Conservation (phyloP, 2,888 invertebrate genomes). For the Oegoconia quadripuncta region DNA sequence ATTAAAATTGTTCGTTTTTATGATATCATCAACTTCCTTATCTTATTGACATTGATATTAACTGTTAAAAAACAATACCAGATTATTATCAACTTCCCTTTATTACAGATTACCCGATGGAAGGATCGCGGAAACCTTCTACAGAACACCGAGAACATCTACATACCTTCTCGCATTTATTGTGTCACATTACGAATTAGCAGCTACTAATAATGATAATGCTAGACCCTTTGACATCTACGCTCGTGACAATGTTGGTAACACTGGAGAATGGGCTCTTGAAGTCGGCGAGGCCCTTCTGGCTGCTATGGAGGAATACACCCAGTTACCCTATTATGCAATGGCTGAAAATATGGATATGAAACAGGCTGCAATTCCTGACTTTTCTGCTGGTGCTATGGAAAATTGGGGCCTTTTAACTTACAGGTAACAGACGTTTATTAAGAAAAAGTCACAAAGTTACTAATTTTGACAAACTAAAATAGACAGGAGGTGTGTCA, state of each 20-base stretch:
- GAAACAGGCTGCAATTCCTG: constrained; percentile 88
- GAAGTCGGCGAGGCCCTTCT: constrained; percentile 65
- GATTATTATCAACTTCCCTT: background rate
- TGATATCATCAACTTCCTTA: too few relatives aligned
- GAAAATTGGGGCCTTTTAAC: constrained; percentile 92
- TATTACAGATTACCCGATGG: constrained; percentile 31
- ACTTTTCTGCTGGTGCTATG: constrained; percentile 90
- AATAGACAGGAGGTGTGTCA: too few relatives aligned
- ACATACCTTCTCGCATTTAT: constrained; percentile 92
- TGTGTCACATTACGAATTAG: constrained; percentile 84
- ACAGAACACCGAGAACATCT: constrained; percentile 83
- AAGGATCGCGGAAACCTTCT: constrained; percentile 62
- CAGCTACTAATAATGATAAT: constrained; percentile 32
- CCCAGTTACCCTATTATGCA: constrained; percentile 68
- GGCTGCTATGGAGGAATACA: constrained; percentile 77
- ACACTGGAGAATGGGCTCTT: constrained; percentile 62
- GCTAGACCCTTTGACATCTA: constrained; percentile 56
- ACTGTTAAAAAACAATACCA: background rate
- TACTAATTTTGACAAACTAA: too few relatives aligned
- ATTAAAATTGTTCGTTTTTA: too few relatives aligned
- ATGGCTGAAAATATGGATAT: constrained; percentile 73
- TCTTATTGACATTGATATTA: background rate
- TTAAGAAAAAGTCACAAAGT: background rate
- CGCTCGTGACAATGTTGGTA: constrained; percentile 60
- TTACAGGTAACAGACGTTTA: constrained; percentile 75